phyloP scores from a whole-genome alignment of 2,888 invertebrate species.

The Endomychus coccineus region DNA sequence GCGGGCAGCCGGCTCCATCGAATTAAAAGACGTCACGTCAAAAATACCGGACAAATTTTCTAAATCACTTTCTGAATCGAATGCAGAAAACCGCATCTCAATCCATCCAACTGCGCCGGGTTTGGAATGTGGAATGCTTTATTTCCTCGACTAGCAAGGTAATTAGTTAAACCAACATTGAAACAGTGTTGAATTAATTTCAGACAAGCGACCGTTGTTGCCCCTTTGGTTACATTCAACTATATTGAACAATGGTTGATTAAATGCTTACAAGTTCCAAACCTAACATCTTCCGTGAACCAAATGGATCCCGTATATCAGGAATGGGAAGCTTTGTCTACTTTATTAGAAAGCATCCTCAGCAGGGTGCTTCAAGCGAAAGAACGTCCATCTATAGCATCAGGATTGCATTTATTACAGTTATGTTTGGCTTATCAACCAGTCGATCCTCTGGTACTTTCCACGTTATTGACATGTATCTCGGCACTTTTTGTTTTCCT shows the following conservation, averaged over 20 bases:
- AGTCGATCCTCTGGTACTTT: constrained; percentile 71
- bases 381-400: constrained; percentile 66
- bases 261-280: constrained; percentile 56
- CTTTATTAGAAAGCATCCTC: constrained; percentile 74
- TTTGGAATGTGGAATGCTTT: too few relatives aligned
- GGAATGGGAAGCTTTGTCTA: constrained; percentile 78
- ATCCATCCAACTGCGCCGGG: too few relatives aligned
- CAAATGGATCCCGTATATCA: constrained; percentile 62
- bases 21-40: too few relatives aligned
- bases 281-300: constrained; percentile 37
- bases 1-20: too few relatives aligned
- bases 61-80: too few relatives aligned
- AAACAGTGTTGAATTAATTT: constrained; percentile 15
- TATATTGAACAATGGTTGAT: constrained; percentile 80
- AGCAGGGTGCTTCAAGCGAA: constrained; percentile 66
- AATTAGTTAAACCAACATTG: not conserved
- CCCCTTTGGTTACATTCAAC: constrained; percentile 74
- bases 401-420: constrained; percentile 70
- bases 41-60: too few relatives aligned
- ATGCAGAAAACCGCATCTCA: too few relatives aligned
- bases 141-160: too few relatives aligned
- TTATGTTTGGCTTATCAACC: constrained; percentile 70
- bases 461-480: constrained; percentile 81
- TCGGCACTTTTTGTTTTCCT: constrained; percentile 88
- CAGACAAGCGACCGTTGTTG: constrained; percentile 70